Evolutionary conservation across 2,113 vertebrate species (phyloP).

Genomic region (Eptesicus fuscus): DNA sequence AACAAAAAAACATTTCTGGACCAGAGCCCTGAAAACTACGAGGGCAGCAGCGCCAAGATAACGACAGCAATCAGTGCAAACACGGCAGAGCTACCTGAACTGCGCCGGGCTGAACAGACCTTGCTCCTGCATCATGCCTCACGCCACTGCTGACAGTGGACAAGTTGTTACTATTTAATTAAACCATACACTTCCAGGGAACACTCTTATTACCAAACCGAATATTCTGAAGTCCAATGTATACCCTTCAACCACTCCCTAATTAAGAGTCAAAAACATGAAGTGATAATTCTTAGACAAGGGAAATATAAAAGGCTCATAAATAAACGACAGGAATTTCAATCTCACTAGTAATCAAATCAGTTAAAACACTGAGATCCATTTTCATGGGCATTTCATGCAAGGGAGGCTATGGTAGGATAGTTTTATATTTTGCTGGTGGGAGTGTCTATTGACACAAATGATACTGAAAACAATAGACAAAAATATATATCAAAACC

Average conservation of each 20-base stretch:
- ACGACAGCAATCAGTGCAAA: no score
- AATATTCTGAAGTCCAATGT: neutral
- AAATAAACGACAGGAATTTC: conserved; percentile 7
- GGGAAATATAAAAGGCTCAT: neutral
- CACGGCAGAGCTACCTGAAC: accelerated
- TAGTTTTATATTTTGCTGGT: neutral
- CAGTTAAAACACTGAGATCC: neutral
- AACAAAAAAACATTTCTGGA: neutral
- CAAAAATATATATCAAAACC: neutral
- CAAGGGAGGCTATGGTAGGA: neutral
- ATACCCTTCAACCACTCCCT: neutral
- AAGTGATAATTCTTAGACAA: neutral
- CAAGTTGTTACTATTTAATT: neutral
- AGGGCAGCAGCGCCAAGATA: neutral
- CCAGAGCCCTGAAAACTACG: neutral
- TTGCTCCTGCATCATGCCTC: neutral
- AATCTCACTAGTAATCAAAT: neutral
- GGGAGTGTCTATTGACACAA: neutral
- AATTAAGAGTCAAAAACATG: neutral
- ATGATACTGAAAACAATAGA: neutral
- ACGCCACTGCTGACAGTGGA: accelerated
- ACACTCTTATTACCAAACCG: neutral
- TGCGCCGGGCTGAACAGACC: neutral
- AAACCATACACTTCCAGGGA: neutral
- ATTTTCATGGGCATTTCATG: neutral